Conservation (phyloP, 2,797 vertebrate species). For the Coracias cyanogaster region DNA sequence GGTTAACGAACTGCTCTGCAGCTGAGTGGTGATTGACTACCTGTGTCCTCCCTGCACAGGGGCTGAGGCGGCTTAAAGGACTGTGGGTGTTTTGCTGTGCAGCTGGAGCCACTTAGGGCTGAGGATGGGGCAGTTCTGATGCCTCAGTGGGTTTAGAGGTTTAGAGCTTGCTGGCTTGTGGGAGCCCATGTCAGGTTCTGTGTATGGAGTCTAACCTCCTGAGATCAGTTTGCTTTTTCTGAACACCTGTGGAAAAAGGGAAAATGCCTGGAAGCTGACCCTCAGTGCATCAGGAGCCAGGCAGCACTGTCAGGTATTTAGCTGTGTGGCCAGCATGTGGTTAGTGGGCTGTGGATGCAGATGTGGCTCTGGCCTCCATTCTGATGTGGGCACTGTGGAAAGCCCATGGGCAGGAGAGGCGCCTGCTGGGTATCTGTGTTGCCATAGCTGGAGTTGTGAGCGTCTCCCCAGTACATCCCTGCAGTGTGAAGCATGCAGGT, state of each 20-base stretch:
- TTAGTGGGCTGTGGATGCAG: not conserved
- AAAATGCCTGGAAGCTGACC: accelerated
- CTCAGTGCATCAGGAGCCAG: not conserved
- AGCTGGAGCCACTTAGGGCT: not conserved
- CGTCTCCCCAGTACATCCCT: not conserved
- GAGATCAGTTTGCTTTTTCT: not conserved
- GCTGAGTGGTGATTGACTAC: not conserved
- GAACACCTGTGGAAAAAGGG: not conserved
- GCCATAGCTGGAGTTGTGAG: accelerated
- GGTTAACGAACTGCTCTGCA: not conserved
- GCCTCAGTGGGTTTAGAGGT: not conserved
- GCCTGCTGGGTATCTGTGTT: accelerated
- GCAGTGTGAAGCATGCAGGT: not conserved
- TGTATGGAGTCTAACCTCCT: not conserved
- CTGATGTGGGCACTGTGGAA: accelerated
- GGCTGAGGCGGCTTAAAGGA: not conserved
- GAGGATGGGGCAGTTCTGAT: not conserved
- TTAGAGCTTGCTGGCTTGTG: not conserved
- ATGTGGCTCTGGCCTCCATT: accelerated
- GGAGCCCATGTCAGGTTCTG: not conserved
- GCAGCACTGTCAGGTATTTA: accelerated
- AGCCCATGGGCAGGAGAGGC: not conserved
- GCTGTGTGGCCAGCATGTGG: not conserved
- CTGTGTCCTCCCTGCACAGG: not conserved
- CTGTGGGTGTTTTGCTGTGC: not conserved